Conservation (phyloP, 2,797 vertebrate species). For the Glossophaga mutica region DNA sequence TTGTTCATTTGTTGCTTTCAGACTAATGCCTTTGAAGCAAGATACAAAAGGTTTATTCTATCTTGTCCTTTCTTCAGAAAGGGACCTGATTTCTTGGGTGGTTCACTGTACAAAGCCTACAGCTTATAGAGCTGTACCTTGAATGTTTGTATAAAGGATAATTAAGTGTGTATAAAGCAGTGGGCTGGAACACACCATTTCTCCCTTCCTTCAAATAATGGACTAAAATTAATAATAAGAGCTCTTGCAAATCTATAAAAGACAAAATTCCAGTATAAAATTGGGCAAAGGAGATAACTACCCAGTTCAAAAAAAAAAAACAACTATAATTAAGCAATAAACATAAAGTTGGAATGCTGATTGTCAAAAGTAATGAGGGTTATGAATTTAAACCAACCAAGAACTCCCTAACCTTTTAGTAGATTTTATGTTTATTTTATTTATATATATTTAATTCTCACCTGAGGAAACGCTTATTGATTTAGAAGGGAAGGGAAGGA, state of each 20-base stretch:
- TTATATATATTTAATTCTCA: too few relatives aligned
- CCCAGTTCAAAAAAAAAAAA: not conserved
- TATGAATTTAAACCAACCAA: not conserved
- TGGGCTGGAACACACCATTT: not conserved
- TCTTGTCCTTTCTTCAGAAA: not conserved
- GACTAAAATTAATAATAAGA: not conserved
- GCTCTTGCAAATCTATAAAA: not conserved
- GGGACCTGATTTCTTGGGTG: not conserved
- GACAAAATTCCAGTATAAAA: not conserved
- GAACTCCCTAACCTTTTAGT: not conserved
- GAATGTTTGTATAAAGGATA: not conserved
- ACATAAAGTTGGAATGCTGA: not conserved
- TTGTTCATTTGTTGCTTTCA: not conserved
- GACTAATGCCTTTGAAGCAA: not conserved
- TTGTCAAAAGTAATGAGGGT: not conserved
- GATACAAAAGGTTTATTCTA: conserved; percentile 9
- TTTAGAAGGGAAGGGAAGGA: too few relatives aligned
- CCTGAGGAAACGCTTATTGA: too few relatives aligned
- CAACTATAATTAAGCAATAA: not conserved
- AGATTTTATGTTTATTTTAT: too few relatives aligned
- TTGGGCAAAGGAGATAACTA: not conserved
- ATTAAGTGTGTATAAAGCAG: not conserved
- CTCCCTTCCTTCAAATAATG: not conserved
- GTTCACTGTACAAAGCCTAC: not conserved
- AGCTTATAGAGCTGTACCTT: not conserved